Evolutionary conservation across 2,113 vertebrate species (phyloP).

Genomic region (Ictidomys tridecemlineatus): DNA sequence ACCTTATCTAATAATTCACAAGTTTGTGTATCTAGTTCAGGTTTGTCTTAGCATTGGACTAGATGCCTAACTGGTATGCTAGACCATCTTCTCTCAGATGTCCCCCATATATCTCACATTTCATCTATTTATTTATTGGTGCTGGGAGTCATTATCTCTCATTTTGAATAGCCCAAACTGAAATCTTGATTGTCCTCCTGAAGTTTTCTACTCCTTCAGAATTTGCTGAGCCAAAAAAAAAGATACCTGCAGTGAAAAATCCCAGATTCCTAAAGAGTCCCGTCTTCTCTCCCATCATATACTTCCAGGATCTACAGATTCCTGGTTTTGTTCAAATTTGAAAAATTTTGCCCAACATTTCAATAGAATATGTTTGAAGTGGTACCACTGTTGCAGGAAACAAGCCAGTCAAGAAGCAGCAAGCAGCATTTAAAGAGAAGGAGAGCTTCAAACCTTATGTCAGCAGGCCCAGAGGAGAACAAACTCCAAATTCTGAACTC

Average conservation of each 20-base stretch:
- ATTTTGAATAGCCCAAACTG: neutral
- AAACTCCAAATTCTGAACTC: too few species aligned
- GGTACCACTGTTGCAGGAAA: too few species aligned
- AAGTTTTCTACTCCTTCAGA: neutral
- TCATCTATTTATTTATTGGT: neutral
- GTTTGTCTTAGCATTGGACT: neutral
- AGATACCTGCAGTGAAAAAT: neutral
- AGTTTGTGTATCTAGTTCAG: neutral
- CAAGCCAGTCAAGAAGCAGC: too few species aligned
- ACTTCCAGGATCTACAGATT: neutral
- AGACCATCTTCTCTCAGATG: neutral
- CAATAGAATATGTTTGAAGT: neutral
- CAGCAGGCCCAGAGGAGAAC: too few species aligned
- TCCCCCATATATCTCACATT: neutral
- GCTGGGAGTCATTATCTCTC: neutral
- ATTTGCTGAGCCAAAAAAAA: neutral
- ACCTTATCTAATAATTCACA: neutral
- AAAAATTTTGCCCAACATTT: neutral
- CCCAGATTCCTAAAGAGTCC: neutral
- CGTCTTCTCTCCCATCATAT: neutral
- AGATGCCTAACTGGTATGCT: neutral
- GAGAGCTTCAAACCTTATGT: too few species aligned
- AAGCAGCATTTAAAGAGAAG: too few species aligned
- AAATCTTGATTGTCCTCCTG: neutral
- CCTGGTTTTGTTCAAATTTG: neutral